These are phyloP conservation scores for Phoenoteleia sp. DNA, from an alignment of 2,888 invertebrate species.

Conservation along the genomic window DNA sequence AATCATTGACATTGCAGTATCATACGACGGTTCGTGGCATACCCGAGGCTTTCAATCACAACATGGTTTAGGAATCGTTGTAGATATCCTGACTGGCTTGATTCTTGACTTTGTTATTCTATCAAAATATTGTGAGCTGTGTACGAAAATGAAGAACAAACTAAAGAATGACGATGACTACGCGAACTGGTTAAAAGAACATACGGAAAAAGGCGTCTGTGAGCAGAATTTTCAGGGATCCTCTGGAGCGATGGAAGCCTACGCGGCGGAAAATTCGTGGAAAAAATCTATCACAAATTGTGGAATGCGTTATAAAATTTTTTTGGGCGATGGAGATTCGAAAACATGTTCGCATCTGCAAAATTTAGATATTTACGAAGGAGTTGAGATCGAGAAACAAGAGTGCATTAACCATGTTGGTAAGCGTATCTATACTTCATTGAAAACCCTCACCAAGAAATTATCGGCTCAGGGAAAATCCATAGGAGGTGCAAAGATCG, in stretches of 20 bases:
- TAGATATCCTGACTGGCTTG: slow-evolving; percentile 45
- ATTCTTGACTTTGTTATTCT: slow-evolving; percentile 53
- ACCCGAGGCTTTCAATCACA: slow-evolving; percentile 10
- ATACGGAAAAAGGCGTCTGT: slow-evolving; percentile 11
- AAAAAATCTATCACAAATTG: not conserved
- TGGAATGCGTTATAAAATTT: slow-evolving; percentile 10
- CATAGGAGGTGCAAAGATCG: slow-evolving; percentile 27
- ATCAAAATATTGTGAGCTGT: slow-evolving; percentile 38
- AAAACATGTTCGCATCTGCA: slow-evolving; percentile 21
- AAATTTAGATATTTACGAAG: slow-evolving; percentile 10
- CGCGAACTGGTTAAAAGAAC: slow-evolving; percentile 6
- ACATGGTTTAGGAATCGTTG: slow-evolving; percentile 14
- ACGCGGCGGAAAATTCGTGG: slow-evolving; percentile 27
- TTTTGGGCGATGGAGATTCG: slow-evolving; percentile 21
- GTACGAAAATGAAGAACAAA: not conserved
- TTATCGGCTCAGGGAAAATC: not conserved
- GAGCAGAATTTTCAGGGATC: slow-evolving; percentile 25
- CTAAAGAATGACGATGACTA: not conserved
- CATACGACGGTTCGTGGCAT: slow-evolving; percentile 30
- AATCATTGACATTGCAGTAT: slow-evolving; percentile 13
- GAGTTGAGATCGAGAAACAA: not conserved
- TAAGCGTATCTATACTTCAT: slow-evolving; percentile 4
- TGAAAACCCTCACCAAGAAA: slow-evolving; percentile 16
- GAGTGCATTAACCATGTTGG: slow-evolving; percentile 29
- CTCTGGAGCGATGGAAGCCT: slow-evolving; percentile 19